Evolutionary conservation across 2,888 invertebrate species (phyloP).

Genomic region (Yponomeuta malinellus): DNA sequence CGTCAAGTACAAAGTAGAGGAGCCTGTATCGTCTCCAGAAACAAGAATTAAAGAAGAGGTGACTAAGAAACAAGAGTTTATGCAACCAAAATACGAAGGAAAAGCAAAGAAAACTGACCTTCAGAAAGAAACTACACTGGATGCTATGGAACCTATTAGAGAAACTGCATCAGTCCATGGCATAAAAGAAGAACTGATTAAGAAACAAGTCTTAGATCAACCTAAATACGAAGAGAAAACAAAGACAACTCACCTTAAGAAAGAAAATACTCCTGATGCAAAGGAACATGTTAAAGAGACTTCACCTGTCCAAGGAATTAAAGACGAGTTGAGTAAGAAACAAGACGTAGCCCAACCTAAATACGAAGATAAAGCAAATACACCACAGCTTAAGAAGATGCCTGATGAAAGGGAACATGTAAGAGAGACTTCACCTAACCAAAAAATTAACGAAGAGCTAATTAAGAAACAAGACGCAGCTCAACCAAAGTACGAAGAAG

Average conservation of each 20-base stretch:
- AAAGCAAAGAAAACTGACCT: not conserved
- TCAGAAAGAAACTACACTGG: not conserved
- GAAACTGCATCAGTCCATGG: not conserved
- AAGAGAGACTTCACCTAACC: not conserved
- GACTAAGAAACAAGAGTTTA: not conserved
- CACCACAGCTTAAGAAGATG: not conserved
- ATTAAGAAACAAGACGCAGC: not conserved
- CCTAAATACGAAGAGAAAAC: slow-evolving; percentile 11
- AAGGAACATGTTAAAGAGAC: slow-evolving; percentile 18
- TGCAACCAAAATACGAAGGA: not conserved
- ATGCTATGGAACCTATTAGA: not conserved
- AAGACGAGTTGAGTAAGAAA: not conserved
- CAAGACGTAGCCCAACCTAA: not conserved
- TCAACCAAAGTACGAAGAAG: slow-evolving; percentile 8
- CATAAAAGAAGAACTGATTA: not conserved
- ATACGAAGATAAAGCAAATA: not conserved
- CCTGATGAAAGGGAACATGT: not conserved
- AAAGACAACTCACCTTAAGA: slow-evolving; percentile 7
- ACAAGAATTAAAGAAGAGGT: not conserved
- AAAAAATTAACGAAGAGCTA: not conserved
- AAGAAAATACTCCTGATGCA: slow-evolving; percentile 17
- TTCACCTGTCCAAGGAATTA: not conserved
- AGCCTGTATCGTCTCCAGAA: not conserved
- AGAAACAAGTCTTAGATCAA: not conserved
- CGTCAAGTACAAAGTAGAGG: not conserved